These are phyloP conservation scores for Amblyopsis rosae DNA, from an alignment of 2,113 vertebrate species.

Conservation along the genomic window DNA sequence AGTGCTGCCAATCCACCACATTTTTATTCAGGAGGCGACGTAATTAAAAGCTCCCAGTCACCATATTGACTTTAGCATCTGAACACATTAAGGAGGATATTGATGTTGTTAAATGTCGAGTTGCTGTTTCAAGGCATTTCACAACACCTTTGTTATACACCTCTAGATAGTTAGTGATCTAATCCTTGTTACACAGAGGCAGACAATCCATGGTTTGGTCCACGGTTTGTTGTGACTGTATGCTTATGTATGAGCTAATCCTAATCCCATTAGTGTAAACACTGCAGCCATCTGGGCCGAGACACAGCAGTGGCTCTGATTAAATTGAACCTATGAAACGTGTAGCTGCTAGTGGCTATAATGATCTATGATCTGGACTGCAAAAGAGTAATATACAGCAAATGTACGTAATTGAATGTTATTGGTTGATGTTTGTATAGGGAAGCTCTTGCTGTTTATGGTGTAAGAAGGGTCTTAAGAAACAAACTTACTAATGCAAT, in stretches of 20 bases:
- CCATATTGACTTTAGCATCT: constrained; percentile 4
- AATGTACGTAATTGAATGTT: not conserved
- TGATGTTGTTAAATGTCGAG: not conserved
- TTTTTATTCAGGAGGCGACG: not conserved
- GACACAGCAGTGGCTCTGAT: constrained; percentile 48
- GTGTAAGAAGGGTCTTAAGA: constrained; percentile 20
- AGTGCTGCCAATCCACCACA: constrained; percentile 14
- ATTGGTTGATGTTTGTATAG: constrained; percentile 6
- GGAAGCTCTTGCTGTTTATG: constrained; percentile 8
- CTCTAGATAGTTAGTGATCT: too few relatives aligned
- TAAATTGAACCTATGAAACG: constrained; percentile 57
- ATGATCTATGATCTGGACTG: constrained; percentile 14
- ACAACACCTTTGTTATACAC: not conserved
- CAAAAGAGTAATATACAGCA: constrained; percentile 1
- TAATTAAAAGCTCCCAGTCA: constrained; percentile 11
- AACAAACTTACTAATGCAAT: constrained; percentile 47
- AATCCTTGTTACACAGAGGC: too few relatives aligned
- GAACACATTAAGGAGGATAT: not conserved
- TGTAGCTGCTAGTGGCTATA: constrained; percentile 4
- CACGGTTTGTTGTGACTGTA: constrained; percentile 31
- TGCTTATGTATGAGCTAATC: constrained; percentile 70
- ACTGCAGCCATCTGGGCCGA: constrained; percentile 65
- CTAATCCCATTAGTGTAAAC: constrained; percentile 72
- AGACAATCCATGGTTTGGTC: not conserved
- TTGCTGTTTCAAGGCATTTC: not conserved